Evolutionary conservation across 2,888 invertebrate genomes (phyloP), one percentile per base, ranked within the genome.

Genomic region (Pachycephus smyrnensis): DNA sequence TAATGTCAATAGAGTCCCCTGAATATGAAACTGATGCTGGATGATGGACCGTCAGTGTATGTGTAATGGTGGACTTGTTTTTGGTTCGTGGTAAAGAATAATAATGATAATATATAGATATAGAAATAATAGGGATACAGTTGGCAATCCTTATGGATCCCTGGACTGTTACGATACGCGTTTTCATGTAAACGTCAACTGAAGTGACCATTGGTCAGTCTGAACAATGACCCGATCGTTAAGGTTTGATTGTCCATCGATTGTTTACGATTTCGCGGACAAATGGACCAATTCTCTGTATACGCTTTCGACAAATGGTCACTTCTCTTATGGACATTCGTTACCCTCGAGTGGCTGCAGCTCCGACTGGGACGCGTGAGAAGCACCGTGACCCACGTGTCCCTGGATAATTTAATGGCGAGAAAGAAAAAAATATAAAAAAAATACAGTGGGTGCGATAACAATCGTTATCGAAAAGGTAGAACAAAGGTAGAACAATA

Each of bases 261-360:
- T 82, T 84, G 87, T 86, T 88, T 88, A 87, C 85, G 87, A 86
- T 82, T 82, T 73, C 79, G 69, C 77, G 81, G 77, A 79, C 85
- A 85, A 86, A 85, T 83, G 78, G 78, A 69, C 69, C 76, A 68
- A 80, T 81, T 77, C 68, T 77, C 32, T 55, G 23, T 55, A 15
- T 23, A 23, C 12, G 12, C 23, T 1, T 2, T 55, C 40, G 23
- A 55, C 40, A 55, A 55, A 55, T 55, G 40, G 40, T 55, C 40
- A 55, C 40, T 55, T 55, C 40, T 55, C 23, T 23, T 23, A 4
- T 55, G 40, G 40, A 55, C 23, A 23, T 55, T 55, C 40, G 40
- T 55, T 55, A 55, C 40, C 40, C 40, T 55, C 40, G 40, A 55
- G 40, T 55, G 40, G 40, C 40, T 55, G 40, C 23, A 9, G 40